Evolutionary conservation across 1,140 invertebrate genomes (phyloP), one percentile per base, ranked within the genome.

Genomic region (Cotesia glomerata): DNA sequence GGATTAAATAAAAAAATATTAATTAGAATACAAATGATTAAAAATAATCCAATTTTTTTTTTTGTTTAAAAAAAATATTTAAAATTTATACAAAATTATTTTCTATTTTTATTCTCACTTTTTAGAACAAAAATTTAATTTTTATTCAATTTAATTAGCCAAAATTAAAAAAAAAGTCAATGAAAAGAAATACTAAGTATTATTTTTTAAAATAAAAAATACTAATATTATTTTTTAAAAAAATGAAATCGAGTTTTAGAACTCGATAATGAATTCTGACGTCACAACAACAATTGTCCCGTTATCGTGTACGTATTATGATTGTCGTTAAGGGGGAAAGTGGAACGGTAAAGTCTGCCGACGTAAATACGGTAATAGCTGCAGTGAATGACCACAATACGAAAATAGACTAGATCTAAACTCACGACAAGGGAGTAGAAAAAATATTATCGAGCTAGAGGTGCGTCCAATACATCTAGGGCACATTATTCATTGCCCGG

Each of bases 381-480:
- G 18, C 32, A 34, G 65, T 67, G 49, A 67, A 67, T 67, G 65
- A 54, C 45, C 39, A 52, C 26, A 67, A 67, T 67, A 67, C 49
- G 32, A 67, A 67, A 67, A 67, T 67, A 67, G 51, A 67, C 14
- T 5, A n/a, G 7, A 13, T 14, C 11, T 67, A 11, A 49, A 5
- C 7, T 45, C 7, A 7, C 39, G 7, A 11, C 32, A 5, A 34
- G 8, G 13, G 65, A n/a, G 51, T 26, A 13, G 62, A 8, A 49
- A 63, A 63, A 35, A 36, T 16, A 58, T 73, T 74, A 52, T 52
- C 69, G 39, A 74, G 64, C 72, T 54, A 54, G 52, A 67, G 51
- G 51, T 52, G 65, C 45, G 65, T 26, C 65, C 45, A 26, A 26
- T 26, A 26, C 26, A 52, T 34, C 49, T 67, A 67, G 62, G 62